A percentile compares a stretch with the other conserved stretches of the same genome.
phyloP scores from a whole-genome alignment of 2,797 vertebrate species.

The Philypnodon macrostomus region DNA sequence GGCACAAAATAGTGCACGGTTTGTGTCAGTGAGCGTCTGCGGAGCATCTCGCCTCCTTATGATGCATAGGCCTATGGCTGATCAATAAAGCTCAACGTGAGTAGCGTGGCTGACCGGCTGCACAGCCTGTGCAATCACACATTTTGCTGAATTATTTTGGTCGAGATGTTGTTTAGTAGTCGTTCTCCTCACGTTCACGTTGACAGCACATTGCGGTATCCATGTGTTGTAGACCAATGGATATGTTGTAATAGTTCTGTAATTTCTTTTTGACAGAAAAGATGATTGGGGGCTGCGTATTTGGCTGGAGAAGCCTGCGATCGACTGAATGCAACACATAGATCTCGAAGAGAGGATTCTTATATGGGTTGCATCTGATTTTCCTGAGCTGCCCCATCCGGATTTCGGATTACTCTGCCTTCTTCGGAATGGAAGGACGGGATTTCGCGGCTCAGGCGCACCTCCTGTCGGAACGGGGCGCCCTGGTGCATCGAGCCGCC shows the following conservation, averaged over 20 bases:
- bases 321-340: conserved; percentile 75
- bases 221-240: conserved; percentile 23
- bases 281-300: conserved; percentile 76
- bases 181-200: too few relatives aligned
- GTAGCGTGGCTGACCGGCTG: conserved; percentile 36
- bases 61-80: conserved; percentile 50
- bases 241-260: conserved; percentile 8
- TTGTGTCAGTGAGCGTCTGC: conserved; percentile 15
- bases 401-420: conserved; percentile 77
- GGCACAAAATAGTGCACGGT: conserved; percentile 3
- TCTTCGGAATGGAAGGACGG: conserved; percentile 91
- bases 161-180: too few relatives aligned
- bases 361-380: conserved; percentile 79
- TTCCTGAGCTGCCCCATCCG: conserved; percentile 63
- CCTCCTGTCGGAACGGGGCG: conserved; percentile 90
- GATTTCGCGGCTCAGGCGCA: conserved; percentile 93
- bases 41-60: conserved; percentile 34
- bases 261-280: conserved; percentile 72
- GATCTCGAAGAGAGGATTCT: conserved; percentile 75
- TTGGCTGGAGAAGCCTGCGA: conserved; percentile 71
- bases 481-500: conserved; percentile 88
- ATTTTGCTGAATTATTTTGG: conserved; percentile 20
- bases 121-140: conserved; percentile 27
- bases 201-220: conserved; percentile 13
- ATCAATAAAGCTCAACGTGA: conserved; percentile 61